Evolutionary conservation across 2,888 invertebrate genomes (phyloP).

Genomic region (Hanleya hanleyi): DNA sequence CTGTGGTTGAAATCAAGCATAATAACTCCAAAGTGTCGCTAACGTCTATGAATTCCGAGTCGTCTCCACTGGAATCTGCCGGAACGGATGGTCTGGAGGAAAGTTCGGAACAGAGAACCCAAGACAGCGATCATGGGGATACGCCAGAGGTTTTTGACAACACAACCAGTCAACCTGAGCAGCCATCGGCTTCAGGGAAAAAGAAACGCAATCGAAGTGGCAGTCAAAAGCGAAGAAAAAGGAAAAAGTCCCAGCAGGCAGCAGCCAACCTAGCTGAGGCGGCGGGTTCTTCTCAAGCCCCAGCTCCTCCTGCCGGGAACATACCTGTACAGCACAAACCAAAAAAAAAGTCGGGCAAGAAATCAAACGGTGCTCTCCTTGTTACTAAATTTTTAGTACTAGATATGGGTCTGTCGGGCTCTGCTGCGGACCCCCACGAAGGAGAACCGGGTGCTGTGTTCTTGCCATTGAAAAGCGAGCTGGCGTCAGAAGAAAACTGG

Average conservation of each 20-base stretch:
- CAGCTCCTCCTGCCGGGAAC: not conserved
- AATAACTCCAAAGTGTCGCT: too few relatives aligned
- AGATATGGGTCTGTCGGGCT: not conserved
- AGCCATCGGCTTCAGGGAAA: too few relatives aligned
- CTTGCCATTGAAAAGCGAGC: not conserved
- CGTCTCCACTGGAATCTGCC: too few relatives aligned
- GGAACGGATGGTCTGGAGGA: too few relatives aligned
- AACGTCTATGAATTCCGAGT: too few relatives aligned
- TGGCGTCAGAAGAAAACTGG: not conserved
- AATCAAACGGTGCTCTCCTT: not conserved
- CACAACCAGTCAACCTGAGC: too few relatives aligned
- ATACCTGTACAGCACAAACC: not conserved
- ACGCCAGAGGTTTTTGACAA: too few relatives aligned
- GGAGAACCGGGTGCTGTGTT: slow-evolving; percentile 1
- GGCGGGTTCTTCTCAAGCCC: not conserved
- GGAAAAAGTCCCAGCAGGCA: not conserved
- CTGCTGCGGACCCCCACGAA: not conserved
- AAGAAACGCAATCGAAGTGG: not conserved
- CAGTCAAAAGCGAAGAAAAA: not conserved
- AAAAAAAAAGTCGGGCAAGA: not conserved
- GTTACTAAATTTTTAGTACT: not conserved
- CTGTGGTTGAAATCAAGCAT: too few relatives aligned
- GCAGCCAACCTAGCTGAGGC: not conserved
- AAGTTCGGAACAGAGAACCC: too few relatives aligned
- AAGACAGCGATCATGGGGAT: too few relatives aligned